Conservation (phyloP, 2,113 vertebrate genomes). For the Vireo altiloquus region DNA sequence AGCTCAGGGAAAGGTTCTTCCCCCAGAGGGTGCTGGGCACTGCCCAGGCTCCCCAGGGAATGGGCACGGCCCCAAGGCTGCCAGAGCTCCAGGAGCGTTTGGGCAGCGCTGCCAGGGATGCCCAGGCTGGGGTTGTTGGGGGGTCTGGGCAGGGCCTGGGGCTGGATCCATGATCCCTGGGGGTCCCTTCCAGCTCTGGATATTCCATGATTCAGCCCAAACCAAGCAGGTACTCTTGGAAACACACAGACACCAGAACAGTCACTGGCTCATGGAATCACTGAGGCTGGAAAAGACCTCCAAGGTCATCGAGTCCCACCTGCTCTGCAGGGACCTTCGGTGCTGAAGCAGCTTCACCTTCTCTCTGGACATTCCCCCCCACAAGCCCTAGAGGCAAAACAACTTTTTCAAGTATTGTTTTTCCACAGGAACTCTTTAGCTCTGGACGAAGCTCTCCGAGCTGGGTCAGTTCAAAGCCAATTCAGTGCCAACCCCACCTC, state of each 20-base stretch:
- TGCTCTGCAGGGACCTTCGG: neutral
- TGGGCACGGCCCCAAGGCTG: neutral
- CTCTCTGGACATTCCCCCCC: neutral
- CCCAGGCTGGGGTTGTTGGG: neutral
- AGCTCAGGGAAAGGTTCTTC: neutral
- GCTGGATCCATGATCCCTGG: accelerated
- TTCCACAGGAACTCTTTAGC: neutral
- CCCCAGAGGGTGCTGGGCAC: neutral
- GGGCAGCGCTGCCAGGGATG: neutral
- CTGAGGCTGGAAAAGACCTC: neutral
- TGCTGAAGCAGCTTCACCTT: neutral
- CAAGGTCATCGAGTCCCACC: neutral
- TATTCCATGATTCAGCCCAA: neutral
- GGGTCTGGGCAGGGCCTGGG: neutral
- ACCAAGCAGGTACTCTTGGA: neutral
- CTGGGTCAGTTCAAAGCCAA: neutral
- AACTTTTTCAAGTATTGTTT: neutral
- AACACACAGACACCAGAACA: neutral
- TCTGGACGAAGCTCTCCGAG: neutral
- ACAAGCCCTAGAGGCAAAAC: neutral
- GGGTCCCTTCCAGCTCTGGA: neutral
- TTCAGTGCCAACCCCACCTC: neutral
- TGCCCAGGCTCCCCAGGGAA: neutral
- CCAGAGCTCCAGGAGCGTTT: neutral
- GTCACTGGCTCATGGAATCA: neutral